Evolutionary conservation across 92 coral and sea anemone species (phyloP), one percentile per base, ranked within the genome.

Genomic region (Parazoanthus darwini): DNA sequence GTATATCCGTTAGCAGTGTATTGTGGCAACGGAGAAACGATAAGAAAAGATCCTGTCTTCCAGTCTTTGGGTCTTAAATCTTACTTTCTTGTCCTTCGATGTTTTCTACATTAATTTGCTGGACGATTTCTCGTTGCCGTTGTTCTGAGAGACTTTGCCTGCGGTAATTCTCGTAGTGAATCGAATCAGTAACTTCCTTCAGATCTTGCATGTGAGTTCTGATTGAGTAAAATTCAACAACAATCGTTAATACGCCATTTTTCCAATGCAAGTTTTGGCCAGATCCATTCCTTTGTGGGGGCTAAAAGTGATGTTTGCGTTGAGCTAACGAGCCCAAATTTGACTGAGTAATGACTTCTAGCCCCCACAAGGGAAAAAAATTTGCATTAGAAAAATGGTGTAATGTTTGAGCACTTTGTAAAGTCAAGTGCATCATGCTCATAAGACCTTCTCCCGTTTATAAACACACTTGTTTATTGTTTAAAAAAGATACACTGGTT

Each of bases 201-300:
- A 97, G 85, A 88, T 97, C 99, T 91, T 97, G 99, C 98, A 97
- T 97, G 91, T 97, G 99, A 15, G 99, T 97, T 88, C 99, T 97
- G 92, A 22, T 44, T 26, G 58, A 7, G 15, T 33, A 42, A 70
- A 48, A 18, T 3, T 42, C 18, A 37, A 11, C 16, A 48, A 3
- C 3, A 15, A 80, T 58, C 33, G 13, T 67, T 46, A 46, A 54
- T 15, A 29, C 33, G 0, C 33, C 33, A 29, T 29, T 29, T 29
- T 29, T 29, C 33, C 33, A 29, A 29, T 29, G 33, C 33, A 29
- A 29, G 0, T 29, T 29, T 29, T 29, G 33, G 33, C 33, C 33
- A 29, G 33, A 29, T 29, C 33, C 33, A 29, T 29, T 29, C 33
- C 33, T 29, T 29, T 29, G 33, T 29, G 33, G 33, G 33, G 33